Conservation (phyloP, 1,140 invertebrate genomes). For the Maconellicoccus hirsutus region DNA sequence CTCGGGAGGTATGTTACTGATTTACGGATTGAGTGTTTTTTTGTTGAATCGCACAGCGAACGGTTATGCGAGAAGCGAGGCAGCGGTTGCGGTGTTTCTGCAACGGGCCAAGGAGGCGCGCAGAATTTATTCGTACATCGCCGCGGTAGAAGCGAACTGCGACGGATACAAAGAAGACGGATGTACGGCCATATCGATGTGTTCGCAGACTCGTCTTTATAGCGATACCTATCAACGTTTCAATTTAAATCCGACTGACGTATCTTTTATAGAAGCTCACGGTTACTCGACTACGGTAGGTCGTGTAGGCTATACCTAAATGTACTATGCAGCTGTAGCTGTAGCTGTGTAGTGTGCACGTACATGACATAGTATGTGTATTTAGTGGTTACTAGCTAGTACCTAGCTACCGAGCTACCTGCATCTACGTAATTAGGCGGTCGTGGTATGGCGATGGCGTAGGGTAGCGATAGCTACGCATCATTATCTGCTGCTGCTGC, state of each 20-base stretch:
- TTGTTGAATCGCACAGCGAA: too few relatives aligned
- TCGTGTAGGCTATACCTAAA: too few relatives aligned
- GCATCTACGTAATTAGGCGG: too few relatives aligned
- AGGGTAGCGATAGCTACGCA: too few relatives aligned
- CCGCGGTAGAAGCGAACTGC: slow-evolving; percentile 47
- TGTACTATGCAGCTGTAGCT: too few relatives aligned
- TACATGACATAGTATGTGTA: too few relatives aligned
- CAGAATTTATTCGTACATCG: slow-evolving; percentile 45
- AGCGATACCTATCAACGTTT: slow-evolving; percentile 48
- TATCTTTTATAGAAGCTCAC: slow-evolving; percentile 62
- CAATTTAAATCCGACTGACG: slow-evolving; percentile 44
- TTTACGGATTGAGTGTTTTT: background rate
- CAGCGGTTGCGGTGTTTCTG: slow-evolving; percentile 41
- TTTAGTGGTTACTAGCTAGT: too few relatives aligned
- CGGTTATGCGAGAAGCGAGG: slow-evolving; percentile 50
- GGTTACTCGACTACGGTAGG: slow-evolving; percentile 34
- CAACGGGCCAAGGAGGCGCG: slow-evolving; percentile 40
- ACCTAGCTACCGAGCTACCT: too few relatives aligned
- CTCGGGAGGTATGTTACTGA: too few relatives aligned
- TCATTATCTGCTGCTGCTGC: too few relatives aligned
- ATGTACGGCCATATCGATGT: slow-evolving; percentile 43
- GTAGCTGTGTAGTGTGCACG: too few relatives aligned
- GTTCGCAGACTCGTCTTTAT: slow-evolving; percentile 42
- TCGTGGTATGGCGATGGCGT: too few relatives aligned
- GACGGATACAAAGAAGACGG: slow-evolving; percentile 49